Base-by-base conservation (phyloP, 2,113 vertebrate genomes). In the Aegypius monachus region DNA sequence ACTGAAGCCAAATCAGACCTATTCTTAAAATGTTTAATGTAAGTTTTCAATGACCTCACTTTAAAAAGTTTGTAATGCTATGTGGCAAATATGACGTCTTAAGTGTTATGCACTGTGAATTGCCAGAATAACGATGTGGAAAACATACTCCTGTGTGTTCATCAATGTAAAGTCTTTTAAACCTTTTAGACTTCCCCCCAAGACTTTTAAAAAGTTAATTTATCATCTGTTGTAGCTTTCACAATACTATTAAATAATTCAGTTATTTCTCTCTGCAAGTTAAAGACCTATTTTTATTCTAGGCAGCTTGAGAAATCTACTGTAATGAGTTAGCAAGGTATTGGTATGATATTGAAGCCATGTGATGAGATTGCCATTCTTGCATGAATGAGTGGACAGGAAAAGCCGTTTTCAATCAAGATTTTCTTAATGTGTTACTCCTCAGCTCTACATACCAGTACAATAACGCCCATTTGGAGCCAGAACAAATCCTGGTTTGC, bases 401-500 rank as follows among this genome's bases (percentile, higher is more conserved):
- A 89, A 86, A 92, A 67, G 5, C 26, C 2, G 0, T 36, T 82
- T 92, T 83, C 42, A 86, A 5, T 34, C 59, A 40, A 40, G 7
- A 31, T 11, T 45, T 20, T 21, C 79, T 73, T 78, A 84, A 38
- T 45, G 17, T 1, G 3, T 78, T 77, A 62, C 25, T 27, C 38
- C 45, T 77, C 38, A 17, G 9, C 73, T 89, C 31, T 80, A 97
- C 96, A 27, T 97, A 98, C 98, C 98, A 65, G 97, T 97, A 73
- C 98, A 98, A 86, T 98, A 98, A 62, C 97, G 98, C 2, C 98
- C 98, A 84, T 97, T 98, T 59, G 97, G 91, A 88, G 98, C 97
- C 65, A 98, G 91, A 53, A 97, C 93, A 97, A 98, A 98, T 56
- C 98, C 98, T 47, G 98, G 98, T 93, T 98, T 98, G 83, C 98